Base-by-base conservation (phyloP, 2,888 invertebrate species). In the Esperia sulphurella region DNA sequence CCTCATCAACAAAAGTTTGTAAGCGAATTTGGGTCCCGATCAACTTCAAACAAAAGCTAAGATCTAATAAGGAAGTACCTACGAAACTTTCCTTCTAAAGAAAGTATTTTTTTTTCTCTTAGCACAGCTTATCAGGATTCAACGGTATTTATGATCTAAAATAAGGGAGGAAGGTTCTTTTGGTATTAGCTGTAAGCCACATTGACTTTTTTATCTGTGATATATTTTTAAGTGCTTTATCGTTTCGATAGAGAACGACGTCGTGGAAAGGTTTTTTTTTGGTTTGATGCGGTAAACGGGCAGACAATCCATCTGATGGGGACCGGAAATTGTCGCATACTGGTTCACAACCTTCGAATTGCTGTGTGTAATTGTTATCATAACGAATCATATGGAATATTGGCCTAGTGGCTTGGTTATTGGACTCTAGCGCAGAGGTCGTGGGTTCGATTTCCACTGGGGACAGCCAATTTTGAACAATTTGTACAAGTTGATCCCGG, bases 61-160 rank as follows among this genome's bases (percentile, higher is more conserved):
- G 30, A 41, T 10, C n/a, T 41, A 41, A 12, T 47, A 42, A 42
- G 46, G 33, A 43, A 40, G 39, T 31, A 43, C 21, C 40, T 10
- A 3, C 14, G 3, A 12, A 14, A 14, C 5, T 8, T 42, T 41
- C 10, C 42, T n/a, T 44, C 42, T 44, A 14, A 48, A 50, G 41
- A 43, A 38, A 43, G 33, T 7, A 3, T 37, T 2, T 37, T 44
- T 41, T 65, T 59, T 71, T 70, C 71, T 74, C 76, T 72, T 71
- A 71, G 60, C 64, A 58, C 59, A 66, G 75, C 75, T 80, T 80
- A 80, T 77, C 79, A 71, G 73, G 75, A 71, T 72, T 66, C 71
- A 54, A 60, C 66, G 62, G 73, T 79, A 79, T 80, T 81, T 81
- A 79, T 77, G 77, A 77, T 72, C 74, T 68, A 71, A 66, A 72